These are phyloP conservation scores for Drosophila jambulina DNA, from an alignment of 1,140 invertebrate species.

Conservation along the genomic window DNA sequence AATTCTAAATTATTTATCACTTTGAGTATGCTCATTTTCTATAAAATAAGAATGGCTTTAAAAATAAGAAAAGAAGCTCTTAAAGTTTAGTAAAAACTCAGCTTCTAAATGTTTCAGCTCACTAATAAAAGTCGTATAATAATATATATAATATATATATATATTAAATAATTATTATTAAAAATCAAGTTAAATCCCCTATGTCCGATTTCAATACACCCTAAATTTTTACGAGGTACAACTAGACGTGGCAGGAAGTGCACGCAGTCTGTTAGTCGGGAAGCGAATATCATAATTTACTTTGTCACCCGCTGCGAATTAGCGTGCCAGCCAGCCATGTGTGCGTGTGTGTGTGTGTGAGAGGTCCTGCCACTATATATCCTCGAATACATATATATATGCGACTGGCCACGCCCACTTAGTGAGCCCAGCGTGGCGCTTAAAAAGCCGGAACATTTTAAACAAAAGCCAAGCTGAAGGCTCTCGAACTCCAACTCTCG, in stretches of 20 bases:
- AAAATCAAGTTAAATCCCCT: not conserved
- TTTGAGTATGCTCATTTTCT: no score
- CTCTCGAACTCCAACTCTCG: slow-evolving; percentile 60
- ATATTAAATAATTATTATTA: no score
- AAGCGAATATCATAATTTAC: slow-evolving; percentile 83
- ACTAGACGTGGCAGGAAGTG: slow-evolving; percentile 63
- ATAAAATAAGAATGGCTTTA: no score
- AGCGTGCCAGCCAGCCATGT: slow-evolving; percentile 58
- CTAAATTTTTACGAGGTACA: not conserved
- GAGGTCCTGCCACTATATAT: slow-evolving; percentile 34
- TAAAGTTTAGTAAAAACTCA: no score
- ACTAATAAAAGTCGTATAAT: not conserved
- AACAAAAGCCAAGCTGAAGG: slow-evolving; percentile 69
- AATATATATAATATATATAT: not conserved
- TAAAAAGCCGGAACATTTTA: slow-evolving; percentile 70
- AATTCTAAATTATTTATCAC: no score
- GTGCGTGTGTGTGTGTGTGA: slow-evolving; percentile 21
- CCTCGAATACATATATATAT: slow-evolving; percentile 5
- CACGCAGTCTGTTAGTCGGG: slow-evolving; percentile 79
- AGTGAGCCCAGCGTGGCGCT: slow-evolving; percentile 52
- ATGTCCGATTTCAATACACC: not conserved
- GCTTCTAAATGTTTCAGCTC: no score
- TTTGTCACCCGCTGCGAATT: slow-evolving; percentile 83
- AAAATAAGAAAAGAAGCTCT: no score
- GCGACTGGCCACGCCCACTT: slow-evolving; percentile 35